Evolutionary conservation across 2,888 invertebrate species (phyloP).

Genomic region (Peribatodes rhomboidaria): DNA sequence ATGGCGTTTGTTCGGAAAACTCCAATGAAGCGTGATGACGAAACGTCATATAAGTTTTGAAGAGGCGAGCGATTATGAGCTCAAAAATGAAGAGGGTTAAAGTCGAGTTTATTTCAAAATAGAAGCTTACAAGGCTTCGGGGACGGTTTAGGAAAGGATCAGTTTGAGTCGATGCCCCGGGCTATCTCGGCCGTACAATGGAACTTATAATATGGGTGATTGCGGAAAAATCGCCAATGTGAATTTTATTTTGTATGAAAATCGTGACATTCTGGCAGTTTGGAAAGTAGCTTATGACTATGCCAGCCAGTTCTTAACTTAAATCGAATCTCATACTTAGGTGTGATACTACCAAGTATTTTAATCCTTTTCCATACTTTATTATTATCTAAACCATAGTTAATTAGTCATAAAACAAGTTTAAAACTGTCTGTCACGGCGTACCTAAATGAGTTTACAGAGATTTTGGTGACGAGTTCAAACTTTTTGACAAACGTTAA

Average conservation of each 20-base stretch:
- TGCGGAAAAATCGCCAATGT: constrained; percentile 75
- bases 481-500: too few species aligned
- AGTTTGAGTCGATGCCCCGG: constrained; percentile 74
- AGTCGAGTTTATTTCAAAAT: constrained; percentile 65
- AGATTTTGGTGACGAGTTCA: too few species aligned
- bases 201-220: constrained; percentile 81
- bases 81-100: constrained; percentile 55
- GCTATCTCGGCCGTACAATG: constrained; percentile 80
- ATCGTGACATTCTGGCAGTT: constrained; percentile 25
- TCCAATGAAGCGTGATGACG: constrained; percentile 62
- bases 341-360: too few species aligned
- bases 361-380: too few species aligned
- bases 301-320: not conserved
- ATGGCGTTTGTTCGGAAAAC: constrained; percentile 66
- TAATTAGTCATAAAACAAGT: too few species aligned
- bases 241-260: constrained; percentile 50
- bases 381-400: too few species aligned
- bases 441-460: too few species aligned
- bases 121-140: constrained; percentile 60
- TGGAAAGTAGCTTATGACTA: constrained; percentile 1
- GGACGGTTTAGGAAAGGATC: constrained; percentile 78
- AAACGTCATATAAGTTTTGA: constrained; percentile 80
- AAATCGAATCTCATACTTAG: not conserved
- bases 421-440: too few species aligned
- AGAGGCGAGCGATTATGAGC: constrained; percentile 69